A percentile compares a stretch with the other conserved stretches of the same genome.
These are phyloP conservation scores for Pteronotus mesoamericanus DNA, from an alignment of 2,797 vertebrate species.

Conservation along the genomic window DNA sequence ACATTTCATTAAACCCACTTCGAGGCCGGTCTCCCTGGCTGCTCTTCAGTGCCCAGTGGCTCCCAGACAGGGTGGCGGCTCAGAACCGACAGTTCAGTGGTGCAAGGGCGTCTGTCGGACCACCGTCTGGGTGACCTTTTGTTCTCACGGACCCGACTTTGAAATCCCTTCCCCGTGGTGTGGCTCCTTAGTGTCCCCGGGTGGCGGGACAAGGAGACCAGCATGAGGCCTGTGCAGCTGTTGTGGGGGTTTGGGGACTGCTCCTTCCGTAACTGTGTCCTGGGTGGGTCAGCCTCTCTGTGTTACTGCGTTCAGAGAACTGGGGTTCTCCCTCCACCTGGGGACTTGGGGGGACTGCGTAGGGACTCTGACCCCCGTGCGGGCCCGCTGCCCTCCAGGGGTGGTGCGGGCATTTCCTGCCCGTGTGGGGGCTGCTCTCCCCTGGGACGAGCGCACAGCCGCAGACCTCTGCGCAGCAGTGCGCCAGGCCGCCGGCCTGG, in stretches of 20 bases:
- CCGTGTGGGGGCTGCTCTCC: neutral
- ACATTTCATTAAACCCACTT: neutral
- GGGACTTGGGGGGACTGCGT: neutral
- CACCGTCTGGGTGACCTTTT: rapidly evolving
- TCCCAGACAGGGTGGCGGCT: rapidly evolving
- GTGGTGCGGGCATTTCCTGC: neutral
- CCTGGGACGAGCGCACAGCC: neutral
- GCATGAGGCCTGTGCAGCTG: rapidly evolving
- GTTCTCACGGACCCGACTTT: no score
- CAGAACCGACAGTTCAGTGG: rapidly evolving
- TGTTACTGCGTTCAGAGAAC: rapidly evolving
- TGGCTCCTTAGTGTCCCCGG: neutral
- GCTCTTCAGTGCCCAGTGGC: neutral
- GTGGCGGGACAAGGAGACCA: neutral
- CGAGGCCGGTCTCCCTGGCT: neutral
- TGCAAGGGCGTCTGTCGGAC: neutral
- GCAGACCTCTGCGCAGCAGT: no score
- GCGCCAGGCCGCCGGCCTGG: neutral
- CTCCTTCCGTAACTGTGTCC: neutral
- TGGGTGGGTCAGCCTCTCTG: neutral
- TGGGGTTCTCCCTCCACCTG: neutral
- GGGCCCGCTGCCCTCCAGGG: neutral
- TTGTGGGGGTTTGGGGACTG: neutral
- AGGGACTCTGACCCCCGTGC: neutral
- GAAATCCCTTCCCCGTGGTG: neutral